These are phyloP conservation scores for Monochamus saltuarius DNA, from an alignment of 1,140 invertebrate species.

Conservation along the genomic window DNA sequence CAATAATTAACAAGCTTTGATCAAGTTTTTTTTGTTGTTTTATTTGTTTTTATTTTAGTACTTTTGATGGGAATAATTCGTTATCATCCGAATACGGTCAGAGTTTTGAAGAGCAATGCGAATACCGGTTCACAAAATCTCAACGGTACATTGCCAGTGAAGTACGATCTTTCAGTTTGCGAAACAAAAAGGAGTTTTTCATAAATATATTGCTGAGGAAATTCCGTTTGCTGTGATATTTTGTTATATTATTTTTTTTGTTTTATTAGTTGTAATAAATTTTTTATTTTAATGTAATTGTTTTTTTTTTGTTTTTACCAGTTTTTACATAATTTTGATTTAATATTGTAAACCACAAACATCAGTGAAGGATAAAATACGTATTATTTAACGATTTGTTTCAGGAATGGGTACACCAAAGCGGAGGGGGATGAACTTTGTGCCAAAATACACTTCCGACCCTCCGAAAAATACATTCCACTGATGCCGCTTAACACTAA, in stretches of 20 bases:
- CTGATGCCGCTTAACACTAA: slow-evolving; percentile 37
- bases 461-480: slow-evolving; percentile 61
- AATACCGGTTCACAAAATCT: slow-evolving; percentile 24
- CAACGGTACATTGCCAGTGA: slow-evolving; percentile 23
- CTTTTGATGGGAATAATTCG: slow-evolving; percentile 4
- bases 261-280: not conserved
- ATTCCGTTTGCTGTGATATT: slow-evolving; percentile 28
- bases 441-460: slow-evolving; percentile 63
- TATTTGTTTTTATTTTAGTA: slow-evolving; percentile 19
- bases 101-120: slow-evolving; percentile 20
- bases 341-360: too few relatives aligned
- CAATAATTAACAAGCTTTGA: not conserved
- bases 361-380: too few relatives aligned
- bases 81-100: not conserved
- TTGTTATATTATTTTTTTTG: slow-evolving; percentile 4
- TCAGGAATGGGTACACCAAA: slow-evolving; percentile 61
- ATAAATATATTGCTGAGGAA: slow-evolving; percentile 29
- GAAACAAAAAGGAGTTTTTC: slow-evolving; percentile 19
- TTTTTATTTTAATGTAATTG: slow-evolving; percentile 6
- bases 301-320: slow-evolving; percentile 13
- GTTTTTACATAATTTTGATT: not conserved
- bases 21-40: not conserved
- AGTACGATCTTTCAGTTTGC: slow-evolving; percentile 2
- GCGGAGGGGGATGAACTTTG: slow-evolving; percentile 59
- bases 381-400: too few relatives aligned